Base-by-base conservation (phyloP, 92 coral and sea anemone genomes). In the Phenganax marumi region DNA sequence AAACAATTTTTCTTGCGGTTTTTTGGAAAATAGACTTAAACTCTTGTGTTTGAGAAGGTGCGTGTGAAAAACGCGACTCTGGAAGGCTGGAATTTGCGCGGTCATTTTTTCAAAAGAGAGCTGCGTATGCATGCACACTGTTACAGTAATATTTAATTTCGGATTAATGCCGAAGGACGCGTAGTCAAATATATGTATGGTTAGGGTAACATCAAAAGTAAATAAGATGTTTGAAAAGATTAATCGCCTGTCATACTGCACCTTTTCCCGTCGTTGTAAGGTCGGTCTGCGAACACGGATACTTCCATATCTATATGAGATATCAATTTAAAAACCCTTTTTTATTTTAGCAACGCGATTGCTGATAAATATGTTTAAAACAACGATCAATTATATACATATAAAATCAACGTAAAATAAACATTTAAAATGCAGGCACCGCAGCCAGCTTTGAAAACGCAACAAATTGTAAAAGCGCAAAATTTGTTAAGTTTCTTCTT, bases 251-350 rank as follows among this genome's bases (percentile, higher is more conserved):
- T 25, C 72, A 23, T 25, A 66, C 26, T 66, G 8, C 13, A 66
- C 81, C 39, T 76, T 55, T 33, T 76, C 68, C 6, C 51, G 81
- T 17, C 58, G 81, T 54, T 56, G 81, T 52, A 76, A 5, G 12
- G 39, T 68, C 13, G 81, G 81, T 24, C 26, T 76, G 10, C 68
- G 81, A 55, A 76, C 49, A 13, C 52, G 81, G 54, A 76, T 76
- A 19, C 48, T 76, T 47, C 81, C 68, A 22, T 76, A 76, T 50
- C 81, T 76, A 55, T 53, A 75, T n/a, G 19, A 53, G 64, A 24
- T 10, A 33, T 7, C 10, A 66, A n/a, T 2, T 33, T 62, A 6
- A 62, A 62, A 62, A 62, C 0, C 25, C 33, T 10, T 12, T 10
- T 22, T 22, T 22, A 64, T 10, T 9, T 8, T 0, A 22, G 43